These are phyloP conservation scores for Phoxinus phoxinus DNA, from an alignment of 2,113 vertebrate species.

Conservation along the genomic window DNA sequence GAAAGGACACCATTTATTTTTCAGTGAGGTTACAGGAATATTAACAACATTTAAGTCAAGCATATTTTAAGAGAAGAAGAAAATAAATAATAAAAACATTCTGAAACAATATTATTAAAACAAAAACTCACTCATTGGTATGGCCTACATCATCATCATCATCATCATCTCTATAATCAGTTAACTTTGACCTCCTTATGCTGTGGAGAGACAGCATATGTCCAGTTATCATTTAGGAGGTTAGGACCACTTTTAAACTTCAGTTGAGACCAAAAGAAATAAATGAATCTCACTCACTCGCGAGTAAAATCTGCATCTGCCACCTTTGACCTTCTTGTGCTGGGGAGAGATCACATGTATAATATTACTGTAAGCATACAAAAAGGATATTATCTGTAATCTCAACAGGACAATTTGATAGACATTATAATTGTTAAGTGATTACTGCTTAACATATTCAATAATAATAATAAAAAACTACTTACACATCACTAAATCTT, in stretches of 20 bases:
- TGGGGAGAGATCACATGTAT: conserved; percentile 22
- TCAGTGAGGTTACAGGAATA: too few relatives aligned
- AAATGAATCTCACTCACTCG: conserved; percentile 36
- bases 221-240: not conserved
- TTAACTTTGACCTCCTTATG: conserved; percentile 26
- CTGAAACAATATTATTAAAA: not conserved
- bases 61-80: not conserved
- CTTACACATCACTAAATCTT: conserved; percentile 64
- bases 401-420: not conserved
- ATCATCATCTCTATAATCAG: conserved; percentile 11
- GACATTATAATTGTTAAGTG: not conserved
- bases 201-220: conserved; percentile 16
- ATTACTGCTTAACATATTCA: not conserved
- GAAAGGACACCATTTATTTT: conserved; percentile 20
- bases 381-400: not conserved
- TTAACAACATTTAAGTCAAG: not conserved
- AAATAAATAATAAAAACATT: conserved; percentile 2
- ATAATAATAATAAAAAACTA: conserved; percentile 28
- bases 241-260: not conserved
- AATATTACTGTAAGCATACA: not conserved
- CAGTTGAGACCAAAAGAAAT: not conserved
- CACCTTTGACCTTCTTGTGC: conserved; percentile 38
- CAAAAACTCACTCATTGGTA: conserved; percentile 47
- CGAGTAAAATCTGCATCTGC: conserved; percentile 20
- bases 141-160: not conserved